phyloP scores from a whole-genome alignment of 2,888 invertebrate species.

The Caenorhabditis sp. region DNA sequence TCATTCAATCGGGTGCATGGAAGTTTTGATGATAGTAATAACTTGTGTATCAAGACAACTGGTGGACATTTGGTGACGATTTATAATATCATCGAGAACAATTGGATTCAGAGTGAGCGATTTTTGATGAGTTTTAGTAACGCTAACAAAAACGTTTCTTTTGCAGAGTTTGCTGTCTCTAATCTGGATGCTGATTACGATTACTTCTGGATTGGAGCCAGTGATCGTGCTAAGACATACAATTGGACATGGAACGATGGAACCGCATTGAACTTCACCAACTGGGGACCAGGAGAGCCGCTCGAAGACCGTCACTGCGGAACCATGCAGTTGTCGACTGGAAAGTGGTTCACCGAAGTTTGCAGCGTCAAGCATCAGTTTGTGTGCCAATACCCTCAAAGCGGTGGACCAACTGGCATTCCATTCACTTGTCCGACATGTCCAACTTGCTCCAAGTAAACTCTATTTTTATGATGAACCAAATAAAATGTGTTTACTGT shows the following conservation, averaged over 20 bases:
- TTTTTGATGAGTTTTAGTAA: background rate
- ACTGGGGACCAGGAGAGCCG: slow-evolving; percentile 15
- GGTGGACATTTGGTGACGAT: slow-evolving; percentile 30
- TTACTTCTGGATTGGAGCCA: slow-evolving; percentile 47
- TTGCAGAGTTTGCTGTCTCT: slow-evolving; percentile 33
- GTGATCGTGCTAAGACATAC: slow-evolving; percentile 5
- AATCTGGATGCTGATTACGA: slow-evolving; percentile 46
- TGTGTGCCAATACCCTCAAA: slow-evolving; percentile 28
- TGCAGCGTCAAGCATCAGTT: slow-evolving; percentile 28
- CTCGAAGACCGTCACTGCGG: slow-evolving; percentile 35
- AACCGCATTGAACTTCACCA: slow-evolving; percentile 22
- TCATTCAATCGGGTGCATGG: slow-evolving; percentile 37
- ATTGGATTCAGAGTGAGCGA: slow-evolving; percentile 40
- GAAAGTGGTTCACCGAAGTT: slow-evolving; percentile 32
- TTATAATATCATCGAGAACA: slow-evolving; percentile 34
- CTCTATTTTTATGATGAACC: background rate
- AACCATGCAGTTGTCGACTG: slow-evolving; percentile 25
- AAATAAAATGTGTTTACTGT: no score
- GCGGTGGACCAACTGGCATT: slow-evolving; percentile 2
- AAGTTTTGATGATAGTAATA: slow-evolving; percentile 14
- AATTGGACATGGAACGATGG: slow-evolving; percentile 41
- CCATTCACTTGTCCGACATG: slow-evolving; percentile 46
- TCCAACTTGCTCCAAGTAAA: slow-evolving; percentile 21
- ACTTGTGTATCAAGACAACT: slow-evolving; percentile 7
- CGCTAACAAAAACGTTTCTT: background rate